phyloP scores from a whole-genome alignment of 2,888 invertebrate genomes.

The Apeira syringaria region DNA sequence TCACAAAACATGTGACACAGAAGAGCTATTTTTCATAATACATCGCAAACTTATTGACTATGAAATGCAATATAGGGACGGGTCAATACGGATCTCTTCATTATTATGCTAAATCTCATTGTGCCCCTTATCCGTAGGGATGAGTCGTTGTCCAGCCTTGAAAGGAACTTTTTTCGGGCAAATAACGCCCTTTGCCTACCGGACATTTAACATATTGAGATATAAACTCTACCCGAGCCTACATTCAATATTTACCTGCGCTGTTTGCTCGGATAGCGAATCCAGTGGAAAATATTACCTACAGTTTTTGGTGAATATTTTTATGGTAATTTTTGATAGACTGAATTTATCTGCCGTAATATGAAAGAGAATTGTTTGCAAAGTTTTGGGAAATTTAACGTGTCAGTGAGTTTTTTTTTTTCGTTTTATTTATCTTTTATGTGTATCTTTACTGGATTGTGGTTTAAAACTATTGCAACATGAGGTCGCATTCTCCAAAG shows the following conservation, averaged over 20 bases:
- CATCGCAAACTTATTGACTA: constrained; percentile 23
- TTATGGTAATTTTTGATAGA: constrained; percentile 33
- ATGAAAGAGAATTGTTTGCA: constrained; percentile 18
- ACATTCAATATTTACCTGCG: constrained; percentile 65
- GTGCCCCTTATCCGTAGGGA: constrained; percentile 57
- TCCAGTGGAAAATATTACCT: constrained; percentile 37
- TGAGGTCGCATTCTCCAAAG: too few species aligned
- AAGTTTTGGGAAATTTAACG: constrained; percentile 6
- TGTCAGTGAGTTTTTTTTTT: constrained; percentile 1
- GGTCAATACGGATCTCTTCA: constrained; percentile 48
- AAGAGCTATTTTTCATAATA: constrained; percentile 22
- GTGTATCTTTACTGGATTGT: too few species aligned
- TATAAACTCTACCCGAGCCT: constrained; percentile 51
- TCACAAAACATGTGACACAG: constrained; percentile 1
- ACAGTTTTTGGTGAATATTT: constrained; percentile 31
- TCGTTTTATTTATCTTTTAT: too few species aligned
- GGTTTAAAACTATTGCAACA: too few species aligned
- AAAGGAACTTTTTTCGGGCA: constrained; percentile 45
- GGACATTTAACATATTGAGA: constrained; percentile 70
- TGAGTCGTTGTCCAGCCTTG: constrained; percentile 44
- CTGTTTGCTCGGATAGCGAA: constrained; percentile 36
- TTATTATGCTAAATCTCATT: constrained; percentile 71
- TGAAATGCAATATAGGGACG: constrained; percentile 37
- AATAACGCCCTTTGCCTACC: constrained; percentile 36
- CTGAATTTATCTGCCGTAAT: constrained; percentile 27